Percentiles rank a stretch among this genome's conserved stretches.
phyloP scores from a whole-genome alignment of 2,113 vertebrate species.

The Terrapene triunguis region DNA sequence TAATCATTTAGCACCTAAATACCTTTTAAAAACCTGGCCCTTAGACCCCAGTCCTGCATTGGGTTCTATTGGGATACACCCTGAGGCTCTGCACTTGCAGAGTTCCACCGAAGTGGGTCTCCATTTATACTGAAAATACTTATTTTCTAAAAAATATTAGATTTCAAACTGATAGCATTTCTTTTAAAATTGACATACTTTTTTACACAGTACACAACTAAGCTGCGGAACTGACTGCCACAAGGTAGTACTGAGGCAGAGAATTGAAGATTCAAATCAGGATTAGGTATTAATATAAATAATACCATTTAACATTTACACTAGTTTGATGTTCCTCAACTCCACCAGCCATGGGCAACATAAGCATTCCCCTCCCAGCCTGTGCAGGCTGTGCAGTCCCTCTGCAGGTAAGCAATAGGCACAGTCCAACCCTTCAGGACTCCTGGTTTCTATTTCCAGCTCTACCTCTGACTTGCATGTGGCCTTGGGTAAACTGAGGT shows the following conservation, averaged over 20 bases:
- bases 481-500: too few species aligned
- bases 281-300: not conserved
- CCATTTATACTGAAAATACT: not conserved
- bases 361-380: too few species aligned
- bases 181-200: not conserved
- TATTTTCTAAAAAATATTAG: not conserved
- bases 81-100: not conserved
- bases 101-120: not conserved
- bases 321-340: not conserved
- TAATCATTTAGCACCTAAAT: not conserved
- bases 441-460: not conserved
- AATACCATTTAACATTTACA: not conserved
- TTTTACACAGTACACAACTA: not conserved
- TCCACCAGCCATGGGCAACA: too few species aligned
- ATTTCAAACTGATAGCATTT: not conserved
- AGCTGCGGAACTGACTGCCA: not conserved
- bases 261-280: not conserved
- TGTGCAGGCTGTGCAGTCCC: too few species aligned
- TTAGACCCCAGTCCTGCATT: not conserved
- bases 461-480: not conserved
- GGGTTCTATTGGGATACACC: not conserved
- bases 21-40: not conserved
- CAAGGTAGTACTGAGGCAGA: not conserved
- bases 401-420: too few species aligned
- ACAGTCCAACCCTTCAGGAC: not conserved